A percentile compares a stretch with the other conserved stretches of the same genome.
Evolutionary conservation across 2,113 vertebrate species (phyloP).

Genomic region (Platycercus adscitus): DNA sequence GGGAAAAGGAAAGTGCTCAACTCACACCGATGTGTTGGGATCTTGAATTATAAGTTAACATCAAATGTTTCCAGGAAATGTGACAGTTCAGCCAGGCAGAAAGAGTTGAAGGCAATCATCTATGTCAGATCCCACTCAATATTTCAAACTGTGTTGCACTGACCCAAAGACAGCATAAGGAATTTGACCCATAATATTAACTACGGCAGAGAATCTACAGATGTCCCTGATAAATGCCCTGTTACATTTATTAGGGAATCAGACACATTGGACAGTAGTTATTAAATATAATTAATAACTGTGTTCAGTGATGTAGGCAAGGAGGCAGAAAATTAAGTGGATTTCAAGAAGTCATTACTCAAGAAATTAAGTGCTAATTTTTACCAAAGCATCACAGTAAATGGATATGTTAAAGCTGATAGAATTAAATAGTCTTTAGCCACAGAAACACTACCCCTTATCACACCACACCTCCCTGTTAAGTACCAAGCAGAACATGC

Average conservation of each 20-base stretch:
- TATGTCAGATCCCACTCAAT: not conserved
- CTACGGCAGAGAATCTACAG: not conserved
- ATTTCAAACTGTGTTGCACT: not conserved
- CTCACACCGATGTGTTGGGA: not conserved
- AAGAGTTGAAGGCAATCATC: not conserved
- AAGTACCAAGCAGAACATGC: not conserved
- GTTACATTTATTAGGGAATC: not conserved
- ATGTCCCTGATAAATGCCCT: not conserved
- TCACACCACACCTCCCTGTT: not conserved
- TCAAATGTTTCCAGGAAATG: not conserved
- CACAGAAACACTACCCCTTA: not conserved
- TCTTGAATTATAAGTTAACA: not conserved
- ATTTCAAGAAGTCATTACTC: not conserved
- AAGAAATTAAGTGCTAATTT: not conserved
- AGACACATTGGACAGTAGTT: not conserved
- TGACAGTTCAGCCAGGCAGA: not conserved
- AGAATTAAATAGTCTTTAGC: not conserved
- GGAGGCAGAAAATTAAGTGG: not conserved
- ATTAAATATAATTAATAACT: not conserved
- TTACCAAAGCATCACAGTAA: not conserved
- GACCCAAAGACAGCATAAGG: not conserved
- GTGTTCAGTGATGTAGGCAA: not conserved
- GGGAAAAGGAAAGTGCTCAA: not conserved
- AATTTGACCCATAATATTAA: not conserved
- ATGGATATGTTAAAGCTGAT: not conserved